Base-by-base conservation (phyloP, 2,113 vertebrate genomes). In the Pedetes capensis region DNA sequence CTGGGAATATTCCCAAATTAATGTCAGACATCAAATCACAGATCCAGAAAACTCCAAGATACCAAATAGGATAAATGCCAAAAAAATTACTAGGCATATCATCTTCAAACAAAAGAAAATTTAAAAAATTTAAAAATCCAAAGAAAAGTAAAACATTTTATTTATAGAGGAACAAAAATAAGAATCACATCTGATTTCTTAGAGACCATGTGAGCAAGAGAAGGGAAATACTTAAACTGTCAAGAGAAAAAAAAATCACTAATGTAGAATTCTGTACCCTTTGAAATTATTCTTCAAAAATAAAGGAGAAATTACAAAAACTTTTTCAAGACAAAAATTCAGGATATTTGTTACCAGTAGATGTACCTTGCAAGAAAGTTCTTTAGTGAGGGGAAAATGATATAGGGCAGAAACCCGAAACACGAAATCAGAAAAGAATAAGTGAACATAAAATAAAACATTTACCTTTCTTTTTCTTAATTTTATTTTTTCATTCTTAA, bases 401-500 rank as follows among this genome's bases (percentile, higher is more conserved):
- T n/a, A n/a, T n/a, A n/a, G n/a, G n/a, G n/a, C n/a, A n/a, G n/a
- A n/a, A n/a, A n/a, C n/a, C n/a, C n/a, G n/a, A n/a, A n/a, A n/a
- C n/a, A n/a, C n/a, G n/a, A n/a, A n/a, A n/a, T n/a, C n/a, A n/a
- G n/a, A n/a, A n/a, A n/a, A n/a, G n/a, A n/a, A n/a, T n/a, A n/a
- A n/a, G n/a, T n/a, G n/a, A n/a, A n/a, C n/a, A n/a, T n/a, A n/a
- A n/a, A n/a, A n/a, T n/a, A n/a, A n/a, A n/a, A n/a, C n/a, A n/a
- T n/a, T n/a, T n/a, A n/a, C n/a, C n/a, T n/a, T n/a, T n/a, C n/a
- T n/a, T n/a, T n/a, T n/a, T n/a, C n/a, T n/a, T n/a, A n/a, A n/a
- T n/a, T n/a, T n/a, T n/a, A n/a, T n/a, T n/a, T 49, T 82, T 29
- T 29, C 63, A 17, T 82, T 82, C 57, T 44, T 82, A 82, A 82